Base-by-base conservation (phyloP, 2,113 vertebrate genomes). In the Cyprinodon brontotheroides region DNA sequence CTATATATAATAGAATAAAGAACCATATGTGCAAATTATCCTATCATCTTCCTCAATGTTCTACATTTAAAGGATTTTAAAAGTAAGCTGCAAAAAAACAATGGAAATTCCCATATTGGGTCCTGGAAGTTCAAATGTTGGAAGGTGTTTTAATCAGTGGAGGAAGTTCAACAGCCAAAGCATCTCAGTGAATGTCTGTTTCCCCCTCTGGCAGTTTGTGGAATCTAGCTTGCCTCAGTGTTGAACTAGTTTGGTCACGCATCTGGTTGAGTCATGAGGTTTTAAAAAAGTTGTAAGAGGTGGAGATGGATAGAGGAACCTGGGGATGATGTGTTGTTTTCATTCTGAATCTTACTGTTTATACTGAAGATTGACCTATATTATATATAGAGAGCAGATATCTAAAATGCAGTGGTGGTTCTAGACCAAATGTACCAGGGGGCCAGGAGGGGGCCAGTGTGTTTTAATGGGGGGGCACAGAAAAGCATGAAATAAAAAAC, bases 171-270 rank as follows among this genome's bases (percentile, higher is more conserved):
- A 45, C 20, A 36, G 65, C n/a, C 0, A 74, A 22, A 4, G 1
- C 38, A n/a, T 57, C 29, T 72, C 29, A n/a, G 15, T 3, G 11
- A 66, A 40, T 6, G 14, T 48, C 78, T 20, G 77, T 86, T 86
- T 40, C 0, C 37, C 77, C 87, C 80, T 6, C 65, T 20, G 82
- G 84, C 80, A 15, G 14, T 57, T 15, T 79, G 3, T 65, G 12
- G n/a, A 72, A 74, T 62, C 17, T 9, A 39, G 80, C 64, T 60
- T 53, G 36, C 62, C 66, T 40, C 2, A 22, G 59, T 82, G 61
- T 67, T 68, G 48, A 77, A 71, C 86, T 85, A 74, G 86, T 82
- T 77, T 17, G 75, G 70, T 90, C 83, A 80, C 69, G 81, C 63
- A 65, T 15, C 1, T 57, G 4, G 41, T 65, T 65, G 57, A 57